Percentiles rank a stretch among this genome's conserved stretches.
Evolutionary conservation across 2,797 vertebrate species (phyloP).

Genomic region (Halcyon leucocephala): DNA sequence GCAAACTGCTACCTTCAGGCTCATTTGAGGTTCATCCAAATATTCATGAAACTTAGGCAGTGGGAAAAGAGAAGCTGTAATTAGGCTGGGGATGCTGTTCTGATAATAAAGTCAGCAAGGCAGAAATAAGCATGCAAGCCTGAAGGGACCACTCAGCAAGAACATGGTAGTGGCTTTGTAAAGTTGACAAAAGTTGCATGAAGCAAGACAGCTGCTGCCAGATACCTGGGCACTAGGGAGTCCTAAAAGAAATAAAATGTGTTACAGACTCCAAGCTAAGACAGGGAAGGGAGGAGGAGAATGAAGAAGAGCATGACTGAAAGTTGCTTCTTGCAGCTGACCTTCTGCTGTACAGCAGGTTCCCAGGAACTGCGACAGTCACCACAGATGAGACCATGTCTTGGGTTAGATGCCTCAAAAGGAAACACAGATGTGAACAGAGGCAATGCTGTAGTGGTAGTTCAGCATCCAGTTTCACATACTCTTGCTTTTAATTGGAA

Average conservation of each 20-base stretch:
- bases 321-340: not conserved
- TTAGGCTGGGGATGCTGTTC: slow-evolving; percentile 27
- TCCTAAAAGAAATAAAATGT: not conserved
- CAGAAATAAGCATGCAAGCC: slow-evolving; percentile 31
- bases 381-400: not conserved
- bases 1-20: not conserved
- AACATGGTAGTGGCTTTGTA: not conserved
- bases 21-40: slow-evolving; percentile 18
- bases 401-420: not conserved
- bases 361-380: fast-evolving
- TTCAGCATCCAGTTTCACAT: not conserved
- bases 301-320: not conserved
- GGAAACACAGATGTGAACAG: not conserved
- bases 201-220: slow-evolving; percentile 5
- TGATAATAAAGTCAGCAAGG: slow-evolving; percentile 43
- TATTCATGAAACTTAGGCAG: not conserved
- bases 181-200: not conserved
- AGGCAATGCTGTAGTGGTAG: not conserved
- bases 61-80: slow-evolving; percentile 9
- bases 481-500: not conserved
- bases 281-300: not conserved
- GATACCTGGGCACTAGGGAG: not conserved
- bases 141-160: not conserved
- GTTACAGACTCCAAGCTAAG: not conserved
- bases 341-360: not conserved